Conservation (phyloP, 2,797 vertebrate species). For the Potorous gilbertii region DNA sequence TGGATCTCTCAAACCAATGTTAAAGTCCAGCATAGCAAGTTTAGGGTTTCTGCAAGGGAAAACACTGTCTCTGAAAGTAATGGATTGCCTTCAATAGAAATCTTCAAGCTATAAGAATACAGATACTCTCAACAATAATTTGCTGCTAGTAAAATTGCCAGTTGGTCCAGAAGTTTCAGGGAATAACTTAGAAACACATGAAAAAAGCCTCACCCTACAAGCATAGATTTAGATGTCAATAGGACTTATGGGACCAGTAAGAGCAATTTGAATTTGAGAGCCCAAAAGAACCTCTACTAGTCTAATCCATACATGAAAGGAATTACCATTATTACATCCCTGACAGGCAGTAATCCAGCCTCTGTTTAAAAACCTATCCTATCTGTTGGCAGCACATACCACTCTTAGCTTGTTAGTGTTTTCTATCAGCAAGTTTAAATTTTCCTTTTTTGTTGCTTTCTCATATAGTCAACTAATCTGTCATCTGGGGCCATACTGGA, state of each 20-base stretch:
- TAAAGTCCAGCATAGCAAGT: not conserved
- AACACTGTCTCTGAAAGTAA: not conserved
- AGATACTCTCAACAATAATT: not conserved
- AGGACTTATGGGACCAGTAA: not conserved
- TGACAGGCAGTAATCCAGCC: not conserved
- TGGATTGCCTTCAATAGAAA: not conserved
- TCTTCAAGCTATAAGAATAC: not conserved
- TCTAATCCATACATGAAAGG: no score
- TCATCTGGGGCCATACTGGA: not conserved
- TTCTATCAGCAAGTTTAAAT: not conserved
- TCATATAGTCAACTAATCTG: not conserved
- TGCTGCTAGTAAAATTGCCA: not conserved
- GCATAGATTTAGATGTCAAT: not conserved
- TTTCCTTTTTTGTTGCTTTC: not conserved
- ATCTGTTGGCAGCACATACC: not conserved
- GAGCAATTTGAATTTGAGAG: not conserved
- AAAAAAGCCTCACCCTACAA: not conserved
- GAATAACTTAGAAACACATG: not conserved
- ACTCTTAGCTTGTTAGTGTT: not conserved
- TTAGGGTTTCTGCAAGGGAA: not conserved
- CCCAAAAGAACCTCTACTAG: not conserved
- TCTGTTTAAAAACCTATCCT: not conserved
- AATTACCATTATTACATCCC: no score
- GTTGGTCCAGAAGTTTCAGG: not conserved
- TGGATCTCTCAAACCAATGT: not conserved